Evolutionary conservation across 2,113 vertebrate genomes (phyloP).

Genomic region (Psammodynastes pulverulentus): DNA sequence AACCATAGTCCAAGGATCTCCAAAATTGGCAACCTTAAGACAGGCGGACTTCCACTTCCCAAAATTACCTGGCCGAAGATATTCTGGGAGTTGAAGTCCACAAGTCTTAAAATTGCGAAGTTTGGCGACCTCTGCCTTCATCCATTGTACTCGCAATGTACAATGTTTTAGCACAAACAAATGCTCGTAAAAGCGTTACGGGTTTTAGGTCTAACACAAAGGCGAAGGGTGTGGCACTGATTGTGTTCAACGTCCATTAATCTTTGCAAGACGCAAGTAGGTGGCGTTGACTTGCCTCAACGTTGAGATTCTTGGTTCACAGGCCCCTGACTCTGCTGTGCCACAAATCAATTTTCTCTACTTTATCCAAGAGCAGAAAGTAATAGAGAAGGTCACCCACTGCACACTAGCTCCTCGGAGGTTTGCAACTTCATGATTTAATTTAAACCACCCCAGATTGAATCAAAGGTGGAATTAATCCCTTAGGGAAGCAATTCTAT

Average conservation of each 20-base stretch:
- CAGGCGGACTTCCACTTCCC: neutral
- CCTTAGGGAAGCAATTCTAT: slow-evolving; percentile 72
- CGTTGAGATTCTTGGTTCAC: slow-evolving; percentile 65
- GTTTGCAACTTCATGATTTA: slow-evolving; percentile 81
- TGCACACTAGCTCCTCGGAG: slow-evolving; percentile 76
- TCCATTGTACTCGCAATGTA: neutral
- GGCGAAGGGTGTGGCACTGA: slow-evolving; percentile 28
- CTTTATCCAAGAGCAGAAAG: slow-evolving; percentile 73
- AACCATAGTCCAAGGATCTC: neutral
- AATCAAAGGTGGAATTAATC: slow-evolving; percentile 83
- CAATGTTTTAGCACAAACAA: neutral
- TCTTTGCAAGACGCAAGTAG: slow-evolving; percentile 31
- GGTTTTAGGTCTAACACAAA: slow-evolving; percentile 35
- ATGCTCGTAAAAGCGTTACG: neutral
- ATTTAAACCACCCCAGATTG: slow-evolving; percentile 76
- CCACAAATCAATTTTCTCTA: slow-evolving; percentile 72
- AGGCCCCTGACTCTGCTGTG: slow-evolving; percentile 53
- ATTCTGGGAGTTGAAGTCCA: neutral
- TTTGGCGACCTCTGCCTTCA: neutral
- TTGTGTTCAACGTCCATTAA: slow-evolving; percentile 63
- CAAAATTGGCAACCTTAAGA: too few relatives aligned
- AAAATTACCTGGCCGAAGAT: neutral
- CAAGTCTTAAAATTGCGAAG: neutral
- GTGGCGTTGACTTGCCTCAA: slow-evolving; percentile 16
- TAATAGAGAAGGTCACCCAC: slow-evolving; percentile 80